These are phyloP conservation scores for Heliconius cydno DNA, from an alignment of 2,888 invertebrate species.

Conservation along the genomic window DNA sequence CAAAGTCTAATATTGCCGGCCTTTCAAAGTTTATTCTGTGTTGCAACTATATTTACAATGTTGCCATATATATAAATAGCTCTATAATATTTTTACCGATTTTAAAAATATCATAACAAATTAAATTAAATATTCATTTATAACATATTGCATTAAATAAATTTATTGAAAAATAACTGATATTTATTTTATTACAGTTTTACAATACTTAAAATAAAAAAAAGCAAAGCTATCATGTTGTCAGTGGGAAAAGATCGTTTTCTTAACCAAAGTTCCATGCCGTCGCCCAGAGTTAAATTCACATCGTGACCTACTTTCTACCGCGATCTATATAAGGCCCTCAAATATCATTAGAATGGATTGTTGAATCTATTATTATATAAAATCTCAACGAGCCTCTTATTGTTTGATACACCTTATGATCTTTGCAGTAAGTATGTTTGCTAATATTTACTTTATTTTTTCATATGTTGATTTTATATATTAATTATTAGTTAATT, in stretches of 20 bases:
- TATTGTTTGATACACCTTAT: constrained; percentile 5
- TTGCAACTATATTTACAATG: background rate
- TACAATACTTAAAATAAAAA: background rate
- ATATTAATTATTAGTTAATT: no score
- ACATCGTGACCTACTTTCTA: constrained; percentile 41
- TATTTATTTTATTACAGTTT: background rate
- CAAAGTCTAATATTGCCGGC: background rate
- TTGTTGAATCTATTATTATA: constrained; percentile 27
- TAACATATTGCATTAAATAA: background rate
- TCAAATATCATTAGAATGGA: constrained; percentile 34
- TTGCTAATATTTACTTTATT: background rate
- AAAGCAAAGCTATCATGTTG: background rate
- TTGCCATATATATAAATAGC: background rate
- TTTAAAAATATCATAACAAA: background rate
- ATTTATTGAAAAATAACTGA: no score
- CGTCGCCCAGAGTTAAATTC: constrained; percentile 41
- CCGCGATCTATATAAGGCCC: constrained; percentile 30
- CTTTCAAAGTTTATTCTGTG: background rate
- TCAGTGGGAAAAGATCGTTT: constrained; percentile 28
- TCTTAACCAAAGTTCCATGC: constrained; percentile 38
- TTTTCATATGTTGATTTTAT: no score
- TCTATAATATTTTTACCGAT: background rate
- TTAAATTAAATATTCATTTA: background rate
- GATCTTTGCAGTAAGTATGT: background rate
- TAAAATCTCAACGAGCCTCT: constrained; percentile 16